Base-by-base conservation (phyloP, 53 echinoderm and acorn worm genomes). In the Antedon mediterranea region DNA sequence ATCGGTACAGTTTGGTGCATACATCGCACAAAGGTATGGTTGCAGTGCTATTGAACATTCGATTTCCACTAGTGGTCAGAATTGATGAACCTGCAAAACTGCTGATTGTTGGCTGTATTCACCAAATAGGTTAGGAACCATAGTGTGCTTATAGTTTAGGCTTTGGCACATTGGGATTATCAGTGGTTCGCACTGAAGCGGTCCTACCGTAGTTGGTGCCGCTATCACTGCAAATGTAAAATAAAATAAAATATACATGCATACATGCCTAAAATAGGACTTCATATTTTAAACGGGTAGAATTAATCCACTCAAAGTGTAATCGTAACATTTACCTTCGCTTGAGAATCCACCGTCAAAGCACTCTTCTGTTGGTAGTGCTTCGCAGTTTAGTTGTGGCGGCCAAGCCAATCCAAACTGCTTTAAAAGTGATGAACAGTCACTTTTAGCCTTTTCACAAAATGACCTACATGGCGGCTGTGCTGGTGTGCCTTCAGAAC, bases 391-490 rank as follows among this genome's bases (percentile, higher is more conserved):
- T 43, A 88, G 83, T 33, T 78, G 79, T 20, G 71, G 70, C 1
- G 88, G 85, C 88, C 88, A 88, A 23, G 73, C 76, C 33, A 79
- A 30, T 5, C 79, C 82, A 1, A 73, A 32, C 4, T 42, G 14
- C 28, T 82, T 34, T 28, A 88, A 32, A 32, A 74, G 30, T 6
- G 82, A 75, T 29, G 15, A 74, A 44, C 88, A 88, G 4, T 74
- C 72, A 23, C 41, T 26, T 23, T 72, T 34, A 0, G 85, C 71
- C 13, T 34, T 43, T 31, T 88, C 88, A 43, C 88, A 88, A 3
- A 88, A 34, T 11, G 74, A 42, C 71, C 88, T 32, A 34, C 88
- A 88, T 32, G 88, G 88, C 30, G 78, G 78, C 8, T 41, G 41
- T n/a, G n/a, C n/a, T 7, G 41, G 13, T 81, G 34, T 15, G 13